Evolutionary conservation across 1,140 invertebrate species (phyloP).

Genomic region (Sinonovacula constricta): DNA sequence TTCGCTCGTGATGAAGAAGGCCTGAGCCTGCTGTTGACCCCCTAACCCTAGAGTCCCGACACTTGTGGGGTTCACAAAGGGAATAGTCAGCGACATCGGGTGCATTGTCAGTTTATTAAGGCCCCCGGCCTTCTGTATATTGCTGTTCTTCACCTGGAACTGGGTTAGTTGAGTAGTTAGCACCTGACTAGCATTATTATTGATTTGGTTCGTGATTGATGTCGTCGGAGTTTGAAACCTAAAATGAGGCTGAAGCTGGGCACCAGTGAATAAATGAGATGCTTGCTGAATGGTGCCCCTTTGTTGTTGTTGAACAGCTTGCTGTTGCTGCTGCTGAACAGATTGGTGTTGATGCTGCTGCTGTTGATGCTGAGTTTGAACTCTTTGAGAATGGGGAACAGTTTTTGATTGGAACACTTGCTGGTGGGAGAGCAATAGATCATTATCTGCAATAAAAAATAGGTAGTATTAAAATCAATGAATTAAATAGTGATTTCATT

Average conservation of each 20-base stretch:
- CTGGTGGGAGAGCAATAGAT: conserved; percentile 34
- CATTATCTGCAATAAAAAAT: too few relatives aligned
- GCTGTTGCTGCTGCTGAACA: too few relatives aligned
- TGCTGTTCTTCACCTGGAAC: conserved; percentile 66
- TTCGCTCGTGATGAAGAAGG: conserved; percentile 63
- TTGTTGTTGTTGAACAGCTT: conserved; percentile 30
- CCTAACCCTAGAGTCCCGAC: conserved; percentile 57
- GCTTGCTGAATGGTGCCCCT: conserved; percentile 45
- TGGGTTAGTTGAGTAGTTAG: conserved; percentile 60
- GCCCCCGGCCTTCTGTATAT: conserved; percentile 56
- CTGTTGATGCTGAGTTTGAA: too few relatives aligned
- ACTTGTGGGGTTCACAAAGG: conserved; percentile 58
- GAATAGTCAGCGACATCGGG: conserved; percentile 70
- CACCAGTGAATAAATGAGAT: conserved; percentile 37
- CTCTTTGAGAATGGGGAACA: conserved; percentile 21
- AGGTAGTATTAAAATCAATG: too few relatives aligned
- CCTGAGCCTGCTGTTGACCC: conserved; percentile 56
- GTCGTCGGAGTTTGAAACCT: conserved; percentile 33
- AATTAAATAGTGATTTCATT: too few relatives aligned
- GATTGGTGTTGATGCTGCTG: too few relatives aligned
- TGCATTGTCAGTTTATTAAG: conserved; percentile 66
- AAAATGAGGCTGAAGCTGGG: conserved; percentile 42
- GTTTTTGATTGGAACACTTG: conserved; percentile 43
- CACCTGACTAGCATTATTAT: conserved; percentile 52
- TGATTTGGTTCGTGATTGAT: conserved; percentile 43